Base-by-base conservation (phyloP, 92 coral and sea anemone species). In the Palythoa heliodiscus region DNA sequence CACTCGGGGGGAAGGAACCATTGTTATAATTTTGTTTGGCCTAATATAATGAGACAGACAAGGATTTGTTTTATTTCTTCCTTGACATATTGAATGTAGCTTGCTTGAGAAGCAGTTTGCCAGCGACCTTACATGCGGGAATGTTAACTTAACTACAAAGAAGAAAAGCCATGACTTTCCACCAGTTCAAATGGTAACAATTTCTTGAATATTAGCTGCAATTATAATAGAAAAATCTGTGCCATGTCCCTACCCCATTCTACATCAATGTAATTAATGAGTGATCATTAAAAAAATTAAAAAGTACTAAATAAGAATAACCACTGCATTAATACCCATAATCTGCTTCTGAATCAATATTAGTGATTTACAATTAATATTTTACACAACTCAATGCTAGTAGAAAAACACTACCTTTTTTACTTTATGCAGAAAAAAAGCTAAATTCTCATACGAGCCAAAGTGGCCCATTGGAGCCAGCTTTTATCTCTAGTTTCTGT, bases 241-340 rank as follows among this genome's bases (percentile, higher is more conserved):
- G 66, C 74, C 40, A 0, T 14, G 37, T 22, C n/a, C 17, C 43
- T 25, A 24, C 12, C 17, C 35, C 74, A 50, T 11, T 70, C 17
- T 19, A 0, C 50, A 43, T 43, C 50, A 43, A 5, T 43, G 50
- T 43, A 43, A 43, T 43, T 43, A 43, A 43, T 43, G 40, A 38
- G 19, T 90, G 93, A 91, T 85, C 47, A 86, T 92, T 92, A 70
- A 48, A 53, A 38, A 29, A 24, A 23, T 70, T 52, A 84, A 82
- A 79, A 85, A 52, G 90, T 90, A 57, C 1, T 29, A 29, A n/a
- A 11, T 55, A 13, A 57, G 16, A 57, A 57, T 57, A 57, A 57
- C 63, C n/a, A 17, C 63, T 57, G 63, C 13, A 57, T 57, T 57
- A 57, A 10, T 57, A 57, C 4, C 16, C 15, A 57, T 13, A 17